Evolutionary conservation across 2,113 vertebrate genomes (phyloP), one percentile per base, ranked within the genome.

Genomic region (Channa argus): DNA sequence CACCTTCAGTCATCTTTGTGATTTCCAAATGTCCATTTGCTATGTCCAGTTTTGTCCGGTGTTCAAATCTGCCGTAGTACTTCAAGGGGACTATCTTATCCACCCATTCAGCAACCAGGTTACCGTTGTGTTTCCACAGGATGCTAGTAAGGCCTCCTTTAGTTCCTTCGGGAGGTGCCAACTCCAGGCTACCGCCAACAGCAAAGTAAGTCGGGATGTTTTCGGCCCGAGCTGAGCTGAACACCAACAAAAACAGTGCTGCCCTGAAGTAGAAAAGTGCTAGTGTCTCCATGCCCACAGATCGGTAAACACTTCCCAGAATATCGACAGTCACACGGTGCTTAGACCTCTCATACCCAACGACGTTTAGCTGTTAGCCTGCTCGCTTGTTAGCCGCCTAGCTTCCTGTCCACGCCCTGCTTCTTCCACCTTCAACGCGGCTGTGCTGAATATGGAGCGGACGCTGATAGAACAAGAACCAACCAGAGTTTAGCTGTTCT

Each of bases 1-100:
- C 52, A 0, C 0, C 0, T 6, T 0, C 0, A 0, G 0, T 10
- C n/a, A 37, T 3, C 0, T 1, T 0, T 0, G 0, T 8, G 3
- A 90, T 2, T 0, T 1, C 0, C 54, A 91, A 0, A 0, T 0
- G 0, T 1, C 50, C 89, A 0, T n/a, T 82, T 0, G 0, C 0
- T 0, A 0, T 0, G 45, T 79, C 0, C 54, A 90, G 43, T 0
- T 0, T 1, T 0, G 70, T 2, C 1, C 77, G 72, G 0, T 0
- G 4, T 0, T 4, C 0, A 3, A 60, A 77, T 0, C 0, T 0
- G 0, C 5, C 0, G 5, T 60, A 83, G 6, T 15, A 53, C 0
- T 3, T 0, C 3, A 51, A 0, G 0, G 0, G 0, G 0, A 0
- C 0, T 0, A 0, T 0, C 0, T 0, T 2, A 0, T 9, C 0